phyloP scores from a whole-genome alignment of 1,140 invertebrate species.

The Eriosoma lanigerum region DNA sequence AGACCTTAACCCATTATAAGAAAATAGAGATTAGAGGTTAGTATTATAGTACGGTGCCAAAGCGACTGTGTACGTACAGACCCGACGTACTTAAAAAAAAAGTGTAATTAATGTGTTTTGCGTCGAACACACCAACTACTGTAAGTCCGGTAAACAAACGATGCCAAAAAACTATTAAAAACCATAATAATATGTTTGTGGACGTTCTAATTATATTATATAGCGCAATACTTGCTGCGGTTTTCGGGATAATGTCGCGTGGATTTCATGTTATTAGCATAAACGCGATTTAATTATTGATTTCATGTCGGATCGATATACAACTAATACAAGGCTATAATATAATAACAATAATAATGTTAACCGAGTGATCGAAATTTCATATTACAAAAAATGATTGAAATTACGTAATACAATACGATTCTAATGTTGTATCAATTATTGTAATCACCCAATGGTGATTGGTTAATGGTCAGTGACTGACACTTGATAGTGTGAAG shows the following conservation, averaged over 20 bases:
- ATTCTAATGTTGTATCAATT: too few species aligned
- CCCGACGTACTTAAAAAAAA: conserved; percentile 13
- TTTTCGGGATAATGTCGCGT: background rate
- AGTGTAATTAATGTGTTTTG: conserved; percentile 12
- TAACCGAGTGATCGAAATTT: too few species aligned
- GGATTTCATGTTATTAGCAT: background rate
- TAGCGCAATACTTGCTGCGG: background rate
- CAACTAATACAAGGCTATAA: background rate
- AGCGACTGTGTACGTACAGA: background rate
- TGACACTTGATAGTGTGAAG: too few species aligned
- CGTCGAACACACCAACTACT: background rate
- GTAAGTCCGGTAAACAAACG: background rate
- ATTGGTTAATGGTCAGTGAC: too few species aligned
- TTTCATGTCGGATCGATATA: background rate
- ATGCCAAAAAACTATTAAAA: conserved; percentile 5
- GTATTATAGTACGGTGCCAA: background rate
- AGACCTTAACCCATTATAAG: conserved; percentile 23
- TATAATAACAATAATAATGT: too few species aligned
- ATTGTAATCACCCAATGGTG: too few species aligned
- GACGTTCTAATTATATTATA: background rate
- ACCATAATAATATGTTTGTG: background rate
- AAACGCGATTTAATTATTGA: too few species aligned
- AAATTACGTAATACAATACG: too few species aligned
- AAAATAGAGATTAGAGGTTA: too few species aligned
- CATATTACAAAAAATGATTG: too few species aligned